Evolutionary conservation across 37 sponge, comb jelly and placozoan genomes (phyloP), one percentile per base, ranked within the genome.

Genomic region (Cladorhizidae sp.): DNA sequence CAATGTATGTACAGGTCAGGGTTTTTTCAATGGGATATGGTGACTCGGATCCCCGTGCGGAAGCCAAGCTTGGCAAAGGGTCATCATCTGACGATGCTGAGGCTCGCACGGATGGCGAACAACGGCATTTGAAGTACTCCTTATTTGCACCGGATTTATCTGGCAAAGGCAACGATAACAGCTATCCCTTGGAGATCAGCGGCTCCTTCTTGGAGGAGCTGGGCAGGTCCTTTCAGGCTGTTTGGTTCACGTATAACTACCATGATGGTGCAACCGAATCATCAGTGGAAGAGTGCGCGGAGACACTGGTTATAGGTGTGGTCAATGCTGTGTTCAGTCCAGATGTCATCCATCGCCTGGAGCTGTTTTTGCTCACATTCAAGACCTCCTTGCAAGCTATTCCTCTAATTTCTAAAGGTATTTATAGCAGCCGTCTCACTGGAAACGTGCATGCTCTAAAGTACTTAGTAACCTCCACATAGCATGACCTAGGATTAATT

Each of bases 211-310:
- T 76, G 77, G 43, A 35, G 14, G 35, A 61, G 23, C 56, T 57
- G 1, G 55, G 73, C 20, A 76, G 73, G 14, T 77, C 41, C 20
- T 92, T 81, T 74, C 1, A 45, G 22, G 88, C 86, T 21, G 29
- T 92, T 3, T 88, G 93, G 89, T 88, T 88, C 63, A 41, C 86
- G 14, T 92, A 92, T 52, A 69, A 82, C 43, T 88, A 85, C 65
- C 85, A 56, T 55, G 88, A 88, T 67, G 64, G 57, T 20, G 67
- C 81, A 11, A 49, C 67, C 17, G 69, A 31, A 8, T 75, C 82
- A 35, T 50, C 65, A 23, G 32, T 64, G n/a, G 93, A 92, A 41
- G 81, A 72, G 69, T 88, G 88, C 39, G 40, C 54, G 0, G 89
- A 81, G 63, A 28, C 5, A 1, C 52, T 92, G 2, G 29, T 40